phyloP scores from a whole-genome alignment of 2,797 vertebrate genomes.

The Sarcophilus harrisii region DNA sequence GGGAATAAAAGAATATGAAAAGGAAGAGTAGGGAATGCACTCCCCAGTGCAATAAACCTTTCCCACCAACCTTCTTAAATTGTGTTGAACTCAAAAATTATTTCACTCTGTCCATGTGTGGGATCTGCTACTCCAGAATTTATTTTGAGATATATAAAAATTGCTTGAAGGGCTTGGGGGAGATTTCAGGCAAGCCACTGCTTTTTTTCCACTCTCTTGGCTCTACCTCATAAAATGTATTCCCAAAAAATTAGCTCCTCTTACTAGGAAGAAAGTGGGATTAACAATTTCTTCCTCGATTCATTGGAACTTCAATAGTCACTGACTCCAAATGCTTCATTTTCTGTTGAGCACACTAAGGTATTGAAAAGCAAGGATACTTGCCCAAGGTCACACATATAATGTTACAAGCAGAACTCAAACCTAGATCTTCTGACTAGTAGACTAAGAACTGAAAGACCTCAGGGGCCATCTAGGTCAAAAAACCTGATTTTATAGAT shows the following conservation, averaged over 20 bases:
- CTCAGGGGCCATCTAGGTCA: background rate
- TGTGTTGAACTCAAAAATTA: background rate
- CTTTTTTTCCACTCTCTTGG: background rate
- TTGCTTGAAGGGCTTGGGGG: background rate
- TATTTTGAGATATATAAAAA: background rate
- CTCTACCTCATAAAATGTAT: background rate
- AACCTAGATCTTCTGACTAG: background rate
- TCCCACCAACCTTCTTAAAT: background rate
- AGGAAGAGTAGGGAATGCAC: background rate
- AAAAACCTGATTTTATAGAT: background rate
- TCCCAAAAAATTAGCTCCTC: background rate
- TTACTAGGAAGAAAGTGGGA: background rate
- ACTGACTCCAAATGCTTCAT: background rate
- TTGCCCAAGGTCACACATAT: background rate
- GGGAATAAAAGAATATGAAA: background rate
- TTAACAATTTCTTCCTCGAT: background rate
- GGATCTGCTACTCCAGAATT: background rate
- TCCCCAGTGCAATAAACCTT: background rate
- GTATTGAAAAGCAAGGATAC: background rate
- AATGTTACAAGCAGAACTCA: background rate
- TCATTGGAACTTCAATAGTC: background rate
- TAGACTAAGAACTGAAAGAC: background rate
- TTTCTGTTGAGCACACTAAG: background rate
- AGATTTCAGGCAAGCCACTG: background rate
- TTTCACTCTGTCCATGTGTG: background rate